Percentiles rank a stretch among this genome's conserved stretches.
phyloP scores from a whole-genome alignment of 2,113 vertebrate species.

The Piprites chloris region DNA sequence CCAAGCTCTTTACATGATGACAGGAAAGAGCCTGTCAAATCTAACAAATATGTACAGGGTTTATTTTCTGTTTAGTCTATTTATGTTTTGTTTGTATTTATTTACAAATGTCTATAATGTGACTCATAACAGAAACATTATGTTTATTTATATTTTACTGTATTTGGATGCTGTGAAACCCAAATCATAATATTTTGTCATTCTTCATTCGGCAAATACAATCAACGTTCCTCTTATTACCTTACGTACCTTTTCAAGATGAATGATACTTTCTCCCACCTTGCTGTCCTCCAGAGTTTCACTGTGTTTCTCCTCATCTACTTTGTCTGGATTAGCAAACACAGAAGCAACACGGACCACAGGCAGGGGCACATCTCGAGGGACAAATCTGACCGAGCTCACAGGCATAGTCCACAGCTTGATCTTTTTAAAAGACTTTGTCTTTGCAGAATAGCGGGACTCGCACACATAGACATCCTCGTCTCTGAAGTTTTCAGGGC shows the following conservation, averaged over 20 bases:
- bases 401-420: slow-evolving; percentile 98
- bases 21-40: background rate
- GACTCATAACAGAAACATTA: background rate
- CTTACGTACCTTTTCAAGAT: slow-evolving; percentile 77
- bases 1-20: background rate
- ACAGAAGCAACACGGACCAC: slow-evolving; percentile 97
- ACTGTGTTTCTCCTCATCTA: slow-evolving; percentile 84
- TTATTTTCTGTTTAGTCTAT: background rate
- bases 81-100: background rate
- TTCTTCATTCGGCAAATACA: background rate
- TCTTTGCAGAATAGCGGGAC: slow-evolving; percentile 96
- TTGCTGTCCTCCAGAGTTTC: slow-evolving; percentile 85
- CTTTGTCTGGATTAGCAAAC: slow-evolving; percentile 88
- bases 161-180: background rate
- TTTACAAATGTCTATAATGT: background rate
- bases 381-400: slow-evolving; percentile 90
- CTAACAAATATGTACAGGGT: background rate
- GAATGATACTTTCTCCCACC: slow-evolving; percentile 72
- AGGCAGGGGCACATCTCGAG: slow-evolving; percentile 89
- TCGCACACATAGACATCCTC: slow-evolving; percentile 97
- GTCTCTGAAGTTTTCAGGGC: slow-evolving; percentile 89
- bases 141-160: background rate
- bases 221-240: background rate
- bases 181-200: background rate
- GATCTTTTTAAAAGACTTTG: slow-evolving; percentile 99